Percentiles rank a stretch among this genome's conserved stretches.
These are phyloP conservation scores for Mactra quadrangularis DNA, from an alignment of 1,140 invertebrate genomes.

Conservation along the genomic window DNA sequence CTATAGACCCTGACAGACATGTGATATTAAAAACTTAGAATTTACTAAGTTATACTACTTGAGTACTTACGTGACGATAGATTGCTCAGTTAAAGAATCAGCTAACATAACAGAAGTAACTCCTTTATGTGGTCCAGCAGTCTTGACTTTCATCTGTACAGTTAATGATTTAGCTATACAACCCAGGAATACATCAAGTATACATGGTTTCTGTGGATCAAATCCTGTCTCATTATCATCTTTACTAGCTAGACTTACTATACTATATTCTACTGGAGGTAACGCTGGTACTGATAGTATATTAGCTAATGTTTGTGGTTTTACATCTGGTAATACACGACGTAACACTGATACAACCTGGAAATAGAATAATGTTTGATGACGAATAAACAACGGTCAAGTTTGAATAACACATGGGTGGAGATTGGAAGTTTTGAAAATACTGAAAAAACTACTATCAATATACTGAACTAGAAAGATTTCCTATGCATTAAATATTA, in stretches of 20 bases:
- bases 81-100: slow-evolving; percentile 78
- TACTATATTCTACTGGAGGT: slow-evolving; percentile 91
- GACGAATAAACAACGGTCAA: too few relatives aligned
- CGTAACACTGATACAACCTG: slow-evolving; percentile 90
- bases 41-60: too few relatives aligned
- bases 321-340: slow-evolving; percentile 93
- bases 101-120: slow-evolving; percentile 87
- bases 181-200: slow-evolving; percentile 93
- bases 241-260: slow-evolving; percentile 81
- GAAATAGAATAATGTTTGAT: background rate
- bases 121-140: slow-evolving; percentile 87
- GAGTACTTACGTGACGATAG: slow-evolving; percentile 63
- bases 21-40: too few relatives aligned
- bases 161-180: slow-evolving; percentile 94
- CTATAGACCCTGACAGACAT: too few relatives aligned
- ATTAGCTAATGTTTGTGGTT: slow-evolving; percentile 84
- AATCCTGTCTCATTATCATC: slow-evolving; percentile 81
- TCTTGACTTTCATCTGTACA: slow-evolving; percentile 94
- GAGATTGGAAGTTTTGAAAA: too few relatives aligned
- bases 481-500: too few relatives aligned
- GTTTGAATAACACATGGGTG: too few relatives aligned
- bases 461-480: too few relatives aligned
- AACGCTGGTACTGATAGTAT: slow-evolving; percentile 88
- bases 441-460: too few relatives aligned
- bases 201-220: slow-evolving; percentile 86